These are phyloP conservation scores for Helicoverpa zea DNA, from an alignment of 1,140 invertebrate species.

Conservation along the genomic window DNA sequence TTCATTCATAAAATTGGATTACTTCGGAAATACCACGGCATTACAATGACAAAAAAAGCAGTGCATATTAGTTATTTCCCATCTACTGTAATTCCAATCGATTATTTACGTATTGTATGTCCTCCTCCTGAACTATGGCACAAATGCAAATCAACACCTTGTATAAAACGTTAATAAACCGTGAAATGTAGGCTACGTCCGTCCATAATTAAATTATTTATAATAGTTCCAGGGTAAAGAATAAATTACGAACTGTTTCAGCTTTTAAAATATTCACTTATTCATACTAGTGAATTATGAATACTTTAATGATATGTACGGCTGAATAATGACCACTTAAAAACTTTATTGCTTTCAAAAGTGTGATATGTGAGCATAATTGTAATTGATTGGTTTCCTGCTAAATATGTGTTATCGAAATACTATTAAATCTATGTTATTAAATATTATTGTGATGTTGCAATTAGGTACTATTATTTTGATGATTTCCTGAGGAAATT, in stretches of 20 bases:
- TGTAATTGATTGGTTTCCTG: conserved; percentile 2
- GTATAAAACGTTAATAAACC: no score
- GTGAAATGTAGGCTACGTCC: no score
- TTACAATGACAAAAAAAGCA: no score
- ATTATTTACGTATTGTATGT: no score
- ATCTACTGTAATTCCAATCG: no score
- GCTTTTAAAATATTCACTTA: conserved; percentile 14
- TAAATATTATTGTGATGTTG: neutral
- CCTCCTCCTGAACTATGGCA: no score
- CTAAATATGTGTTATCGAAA: neutral
- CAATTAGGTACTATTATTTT: neutral
- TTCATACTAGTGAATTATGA: conserved; percentile 1
- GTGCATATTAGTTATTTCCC: no score
- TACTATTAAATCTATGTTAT: neutral
- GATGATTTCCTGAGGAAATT: neutral
- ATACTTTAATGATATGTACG: conserved; percentile 1
- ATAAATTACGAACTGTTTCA: neutral
- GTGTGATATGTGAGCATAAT: conserved; percentile 3
- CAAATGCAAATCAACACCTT: no score
- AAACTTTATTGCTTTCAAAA: neutral
- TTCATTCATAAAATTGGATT: no score
- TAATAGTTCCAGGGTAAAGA: neutral
- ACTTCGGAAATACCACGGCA: no score
- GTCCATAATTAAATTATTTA: neutral
- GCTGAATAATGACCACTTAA: neutral